These are phyloP conservation scores for Thunnus thynnus DNA, from an alignment of 2,113 vertebrate genomes.

Conservation along the genomic window DNA sequence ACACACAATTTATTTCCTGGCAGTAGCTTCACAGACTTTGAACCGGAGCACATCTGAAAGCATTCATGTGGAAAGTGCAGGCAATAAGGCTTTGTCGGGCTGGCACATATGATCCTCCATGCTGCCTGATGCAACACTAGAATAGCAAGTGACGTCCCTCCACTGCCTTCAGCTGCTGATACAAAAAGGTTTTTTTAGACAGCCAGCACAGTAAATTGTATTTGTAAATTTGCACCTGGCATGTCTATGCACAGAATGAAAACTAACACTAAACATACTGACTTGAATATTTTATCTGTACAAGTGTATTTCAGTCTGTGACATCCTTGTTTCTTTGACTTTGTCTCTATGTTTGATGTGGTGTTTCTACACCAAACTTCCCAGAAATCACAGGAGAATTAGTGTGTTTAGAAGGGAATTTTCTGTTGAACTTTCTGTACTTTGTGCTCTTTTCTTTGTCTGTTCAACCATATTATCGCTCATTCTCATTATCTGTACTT, in stretches of 20 bases:
- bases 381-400: neutral
- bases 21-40: constrained; percentile 63
- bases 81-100: constrained; percentile 66
- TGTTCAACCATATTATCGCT: too few species aligned
- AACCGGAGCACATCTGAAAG: constrained; percentile 64
- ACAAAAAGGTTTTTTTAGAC: constrained; percentile 43
- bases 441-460: too few species aligned
- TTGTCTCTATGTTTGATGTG: neutral
- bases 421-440: neutral
- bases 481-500: too few species aligned
- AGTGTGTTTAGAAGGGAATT: neutral
- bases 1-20: constrained; percentile 63
- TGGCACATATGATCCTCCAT: constrained; percentile 63
- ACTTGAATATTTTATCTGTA: neutral
- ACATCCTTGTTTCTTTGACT: neutral
- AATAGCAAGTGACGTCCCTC: constrained; percentile 58
- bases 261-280: neutral
- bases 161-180: constrained; percentile 51
- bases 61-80: constrained; percentile 64
- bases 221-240: neutral
- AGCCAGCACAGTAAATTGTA: neutral
- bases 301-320: neutral
- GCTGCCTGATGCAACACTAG: constrained; percentile 55
- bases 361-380: neutral
- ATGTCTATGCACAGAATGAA: neutral